phyloP scores from a whole-genome alignment of 2,113 vertebrate genomes.

The Leucoraja erinaceus region DNA sequence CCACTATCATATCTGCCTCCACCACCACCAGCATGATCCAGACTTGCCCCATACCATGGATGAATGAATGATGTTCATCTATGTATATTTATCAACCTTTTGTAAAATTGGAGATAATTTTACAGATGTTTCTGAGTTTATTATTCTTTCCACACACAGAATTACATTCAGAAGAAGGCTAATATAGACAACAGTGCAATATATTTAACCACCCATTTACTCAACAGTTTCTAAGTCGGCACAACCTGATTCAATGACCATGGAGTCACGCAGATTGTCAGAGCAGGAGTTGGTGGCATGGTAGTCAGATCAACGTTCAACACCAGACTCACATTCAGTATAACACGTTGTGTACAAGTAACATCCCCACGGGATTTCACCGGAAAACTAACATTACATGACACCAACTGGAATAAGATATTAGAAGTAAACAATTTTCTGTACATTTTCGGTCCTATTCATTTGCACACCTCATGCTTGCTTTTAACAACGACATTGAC shows the following conservation, averaged over 20 bases:
- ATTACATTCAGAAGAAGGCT: constrained; percentile 17
- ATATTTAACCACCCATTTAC: background rate
- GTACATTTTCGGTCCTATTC: background rate
- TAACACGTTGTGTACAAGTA: background rate
- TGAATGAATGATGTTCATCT: background rate
- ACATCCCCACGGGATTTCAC: too few relatives aligned
- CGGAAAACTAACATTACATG: background rate
- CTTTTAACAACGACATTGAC: background rate
- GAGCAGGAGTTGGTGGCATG: background rate
- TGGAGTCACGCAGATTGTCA: background rate
- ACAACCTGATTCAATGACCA: background rate
- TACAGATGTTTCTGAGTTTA: constrained; percentile 1
- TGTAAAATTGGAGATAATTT: background rate
- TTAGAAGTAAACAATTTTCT: background rate
- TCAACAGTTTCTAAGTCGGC: background rate
- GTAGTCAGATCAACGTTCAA: background rate
- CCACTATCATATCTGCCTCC: too few relatives aligned
- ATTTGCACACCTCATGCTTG: background rate
- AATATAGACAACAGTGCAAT: constrained; percentile 8
- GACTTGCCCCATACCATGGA: too few relatives aligned
- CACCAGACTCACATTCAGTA: background rate
- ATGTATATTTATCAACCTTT: too few relatives aligned
- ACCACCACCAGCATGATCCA: too few relatives aligned
- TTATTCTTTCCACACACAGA: constrained; percentile 30
- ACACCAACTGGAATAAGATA: background rate